A percentile compares a stretch with the other conserved stretches of the same genome.
These are phyloP conservation scores for Fregetta grallaria DNA, from an alignment of 2,113 vertebrate genomes.

Conservation along the genomic window DNA sequence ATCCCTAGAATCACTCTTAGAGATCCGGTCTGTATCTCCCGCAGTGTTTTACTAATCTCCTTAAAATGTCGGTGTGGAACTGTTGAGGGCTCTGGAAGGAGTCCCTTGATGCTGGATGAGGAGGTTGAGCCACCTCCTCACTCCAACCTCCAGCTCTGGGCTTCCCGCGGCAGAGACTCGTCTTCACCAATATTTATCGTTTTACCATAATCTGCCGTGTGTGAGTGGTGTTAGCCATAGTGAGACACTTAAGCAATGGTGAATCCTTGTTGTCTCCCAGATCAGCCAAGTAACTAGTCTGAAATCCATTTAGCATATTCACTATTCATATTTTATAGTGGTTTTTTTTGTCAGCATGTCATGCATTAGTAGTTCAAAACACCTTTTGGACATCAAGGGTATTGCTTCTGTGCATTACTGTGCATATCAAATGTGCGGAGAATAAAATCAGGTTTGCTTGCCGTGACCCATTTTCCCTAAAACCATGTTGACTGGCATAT, in stretches of 20 bases:
- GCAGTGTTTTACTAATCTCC: background rate
- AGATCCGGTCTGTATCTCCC: background rate
- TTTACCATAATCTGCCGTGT: background rate
- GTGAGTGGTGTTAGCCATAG: background rate
- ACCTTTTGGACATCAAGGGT: background rate
- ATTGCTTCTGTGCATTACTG: background rate
- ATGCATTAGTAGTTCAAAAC: background rate
- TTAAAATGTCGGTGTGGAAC: slow-evolving; percentile 9
- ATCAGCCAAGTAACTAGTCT: background rate
- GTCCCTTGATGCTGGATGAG: background rate
- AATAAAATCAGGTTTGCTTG: slow-evolving; percentile 13
- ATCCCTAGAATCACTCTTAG: background rate
- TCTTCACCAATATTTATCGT: background rate
- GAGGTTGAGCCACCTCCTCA: background rate
- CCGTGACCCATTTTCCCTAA: background rate
- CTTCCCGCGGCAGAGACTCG: background rate
- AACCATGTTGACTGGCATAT: fast-evolving
- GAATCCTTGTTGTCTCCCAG: background rate
- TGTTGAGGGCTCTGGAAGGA: background rate
- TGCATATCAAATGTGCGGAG: background rate
- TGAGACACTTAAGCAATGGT: background rate
- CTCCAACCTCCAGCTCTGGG: background rate
- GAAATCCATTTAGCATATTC: background rate
- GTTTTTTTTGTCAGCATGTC: background rate
- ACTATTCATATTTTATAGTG: background rate